phyloP scores from a whole-genome alignment of 2,888 invertebrate species.

The Neuroscelio doddi region DNA sequence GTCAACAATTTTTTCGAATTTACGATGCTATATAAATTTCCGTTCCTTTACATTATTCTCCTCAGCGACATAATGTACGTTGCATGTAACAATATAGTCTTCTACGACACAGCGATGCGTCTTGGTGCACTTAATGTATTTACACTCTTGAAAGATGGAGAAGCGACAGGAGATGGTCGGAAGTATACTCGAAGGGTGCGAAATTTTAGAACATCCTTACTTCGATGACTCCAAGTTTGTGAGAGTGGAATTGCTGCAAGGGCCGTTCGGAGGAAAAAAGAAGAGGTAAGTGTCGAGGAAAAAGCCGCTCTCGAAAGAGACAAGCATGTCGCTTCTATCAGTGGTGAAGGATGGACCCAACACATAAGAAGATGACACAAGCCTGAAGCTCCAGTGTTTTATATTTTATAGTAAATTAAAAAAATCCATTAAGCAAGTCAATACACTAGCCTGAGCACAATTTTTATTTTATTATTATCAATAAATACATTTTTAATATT shows the following conservation, averaged over 20 bases:
- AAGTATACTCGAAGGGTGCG: conserved; percentile 41
- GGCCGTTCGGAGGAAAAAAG: conserved; percentile 21
- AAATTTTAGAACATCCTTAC: conserved; percentile 43
- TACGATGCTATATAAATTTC: conserved; percentile 37
- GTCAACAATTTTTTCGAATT: conserved; percentile 32
- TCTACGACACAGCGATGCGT: conserved; percentile 36
- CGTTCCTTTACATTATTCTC: conserved; percentile 25
- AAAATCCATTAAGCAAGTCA: no score
- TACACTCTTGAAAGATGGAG: conserved; percentile 44
- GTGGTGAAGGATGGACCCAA: no score
- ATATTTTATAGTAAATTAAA: no score
- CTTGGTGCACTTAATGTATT: conserved; percentile 43
- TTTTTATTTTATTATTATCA: no score
- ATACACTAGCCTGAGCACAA: no score
- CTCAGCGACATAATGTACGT: conserved; percentile 32
- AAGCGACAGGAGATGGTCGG: conserved; percentile 37
- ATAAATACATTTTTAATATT: no score
- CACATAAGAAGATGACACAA: no score
- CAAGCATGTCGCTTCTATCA: no score
- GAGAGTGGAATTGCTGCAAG: conserved; percentile 30
- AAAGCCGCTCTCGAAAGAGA: conserved; percentile 23
- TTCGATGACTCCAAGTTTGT: conserved; percentile 40
- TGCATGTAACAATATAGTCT: conserved; percentile 43
- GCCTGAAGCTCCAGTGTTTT: conserved; percentile 10
- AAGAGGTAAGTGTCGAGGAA: conserved; percentile 23